Conservation (phyloP, 2,888 invertebrate genomes). For the Amphipyra tragopoginis region DNA sequence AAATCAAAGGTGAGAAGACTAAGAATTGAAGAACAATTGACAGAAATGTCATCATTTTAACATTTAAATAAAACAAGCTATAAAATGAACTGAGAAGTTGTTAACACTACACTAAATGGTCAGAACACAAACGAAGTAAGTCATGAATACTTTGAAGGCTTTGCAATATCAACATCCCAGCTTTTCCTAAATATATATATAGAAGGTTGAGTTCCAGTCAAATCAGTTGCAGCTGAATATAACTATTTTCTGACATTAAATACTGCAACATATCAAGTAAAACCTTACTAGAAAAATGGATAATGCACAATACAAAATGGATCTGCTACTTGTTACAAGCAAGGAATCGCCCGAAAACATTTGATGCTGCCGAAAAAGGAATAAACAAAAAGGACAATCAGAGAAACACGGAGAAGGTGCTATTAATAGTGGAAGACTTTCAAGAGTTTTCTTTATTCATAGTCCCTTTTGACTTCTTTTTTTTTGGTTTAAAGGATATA, state of each 20-base stretch:
- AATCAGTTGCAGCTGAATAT: not conserved
- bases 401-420: constrained; percentile 1
- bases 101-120: not conserved
- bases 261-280: not conserved
- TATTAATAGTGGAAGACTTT: constrained; percentile 13
- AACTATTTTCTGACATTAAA: not conserved
- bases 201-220: not conserved
- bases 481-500: constrained; percentile 18
- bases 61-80: not conserved
- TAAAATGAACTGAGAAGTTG: not conserved
- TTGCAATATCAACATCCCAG: not conserved
- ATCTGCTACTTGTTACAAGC: not conserved
- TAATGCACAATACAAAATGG: not conserved
- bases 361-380: not conserved
- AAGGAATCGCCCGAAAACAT: constrained; percentile 1
- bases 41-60: not conserved
- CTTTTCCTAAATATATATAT: not conserved
- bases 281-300: not conserved
- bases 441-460: constrained; percentile 68
- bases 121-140: not conserved
- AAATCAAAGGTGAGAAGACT: not conserved
- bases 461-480: constrained; percentile 75
- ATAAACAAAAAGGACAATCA: not conserved
- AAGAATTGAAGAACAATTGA: not conserved
- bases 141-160: not conserved